These are phyloP conservation scores for Parascotia fuliginaria DNA, from an alignment of 2,888 invertebrate species.

Conservation along the genomic window DNA sequence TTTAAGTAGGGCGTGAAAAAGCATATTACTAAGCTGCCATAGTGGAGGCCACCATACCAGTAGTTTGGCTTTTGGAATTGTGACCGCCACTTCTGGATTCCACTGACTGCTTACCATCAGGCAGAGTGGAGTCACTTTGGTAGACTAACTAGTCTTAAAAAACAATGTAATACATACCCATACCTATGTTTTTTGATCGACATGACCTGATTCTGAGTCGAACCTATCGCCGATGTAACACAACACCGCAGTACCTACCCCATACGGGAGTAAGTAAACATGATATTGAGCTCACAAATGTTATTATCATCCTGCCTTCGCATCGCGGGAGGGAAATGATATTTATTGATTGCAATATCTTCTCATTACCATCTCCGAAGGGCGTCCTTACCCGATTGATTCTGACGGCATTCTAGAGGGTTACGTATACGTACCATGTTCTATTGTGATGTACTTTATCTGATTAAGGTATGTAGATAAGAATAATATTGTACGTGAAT, in stretches of 20 bases:
- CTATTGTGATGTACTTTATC: background rate
- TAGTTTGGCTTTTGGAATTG: too few species aligned
- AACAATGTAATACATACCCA: too few species aligned
- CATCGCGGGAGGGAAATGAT: constrained; percentile 3
- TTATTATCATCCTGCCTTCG: constrained; percentile 1
- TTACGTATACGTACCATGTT: too few species aligned
- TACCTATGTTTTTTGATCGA: background rate
- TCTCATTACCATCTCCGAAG: constrained; percentile 8
- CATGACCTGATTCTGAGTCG: background rate
- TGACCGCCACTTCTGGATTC: too few species aligned
- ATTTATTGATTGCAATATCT: constrained; percentile 16
- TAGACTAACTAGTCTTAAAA: too few species aligned
- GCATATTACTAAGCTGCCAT: too few species aligned
- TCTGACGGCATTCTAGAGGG: constrained; percentile 1
- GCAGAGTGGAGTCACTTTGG: too few species aligned
- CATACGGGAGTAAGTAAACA: background rate
- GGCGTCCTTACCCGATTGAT: constrained; percentile 2
- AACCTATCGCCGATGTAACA: background rate
- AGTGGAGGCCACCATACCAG: too few species aligned
- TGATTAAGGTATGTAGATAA: background rate
- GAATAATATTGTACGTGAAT: too few species aligned
- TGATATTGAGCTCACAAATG: constrained; percentile 5
- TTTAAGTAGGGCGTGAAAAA: too few species aligned
- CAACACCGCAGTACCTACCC: background rate
- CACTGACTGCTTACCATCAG: too few species aligned